Base-by-base conservation (phyloP, 1,140 invertebrate species). In the Eupristina koningsbergeri region DNA sequence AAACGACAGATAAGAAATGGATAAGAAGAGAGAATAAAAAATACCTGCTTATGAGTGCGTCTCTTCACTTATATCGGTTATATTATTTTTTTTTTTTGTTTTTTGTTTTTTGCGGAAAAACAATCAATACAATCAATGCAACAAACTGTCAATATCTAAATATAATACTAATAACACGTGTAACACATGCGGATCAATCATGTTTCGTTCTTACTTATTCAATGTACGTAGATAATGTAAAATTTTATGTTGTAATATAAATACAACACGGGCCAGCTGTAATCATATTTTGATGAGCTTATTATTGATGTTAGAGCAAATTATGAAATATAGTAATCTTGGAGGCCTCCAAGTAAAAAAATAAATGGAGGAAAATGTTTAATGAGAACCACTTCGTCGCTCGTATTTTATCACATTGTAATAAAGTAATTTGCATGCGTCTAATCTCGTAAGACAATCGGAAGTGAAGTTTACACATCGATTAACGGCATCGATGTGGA, bases 1-100 rank as follows among this genome's bases (percentile, higher is more conserved):
- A 58, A 75, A 34, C 71, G 36, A n/a, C 19, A 81, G 80, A 81
- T 81, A 81, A 81, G 71, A 64, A 75, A 64, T 45, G 63, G 71
- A 75, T 81, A 81, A 81, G 34, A 73, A 19, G 7, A 13, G 17
- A 64, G 26, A 9, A 9, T 47, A 45, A 0, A n/a, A 17, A 64
- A 41, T 80, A 6, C 34, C 11, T 39, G 64, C 53, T 80, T 47
- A 36, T 58, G 29, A 26, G 47, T 26, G 50, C 73, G 39, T 73
- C 58, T 73, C 79, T 73, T 31, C n/a, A 41, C 26, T 80, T 45
- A 80, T 73, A 50, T 73, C 39, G 67, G 45, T n/a, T 50, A 29
- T 78, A 34, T 19, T 9, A 53, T 53, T 17, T 53, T 53, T 53
- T 31, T n/a, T 9, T 36, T n/a, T n/a, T n/a, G n/a, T n/a, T n/a